Evolutionary conservation across 2,797 vertebrate species (phyloP), one percentile per base, ranked within the genome.

Genomic region (Clarias pachynema): DNA sequence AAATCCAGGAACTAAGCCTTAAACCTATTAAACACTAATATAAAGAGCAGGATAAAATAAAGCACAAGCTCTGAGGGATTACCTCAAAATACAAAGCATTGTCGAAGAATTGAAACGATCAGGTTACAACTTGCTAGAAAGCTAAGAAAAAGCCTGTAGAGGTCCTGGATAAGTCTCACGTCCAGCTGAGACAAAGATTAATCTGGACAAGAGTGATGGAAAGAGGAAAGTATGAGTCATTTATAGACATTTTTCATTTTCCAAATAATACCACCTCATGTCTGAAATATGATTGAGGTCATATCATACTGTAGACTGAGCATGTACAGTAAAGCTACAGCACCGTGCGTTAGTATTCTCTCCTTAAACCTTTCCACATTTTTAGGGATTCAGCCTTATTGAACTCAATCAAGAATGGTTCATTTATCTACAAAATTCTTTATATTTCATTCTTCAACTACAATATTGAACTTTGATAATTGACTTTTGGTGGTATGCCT

Each of bases 181-280:
- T 12, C 57, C 57, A 62, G 59, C 62, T 79, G 59, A 79, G 24
- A 40, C 77, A 63, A n/a, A 82, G 44, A 70, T 69, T 79, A 66
- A 75, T 63, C 70, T 65, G 60, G 15, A 56, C 12, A 24, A 34
- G 29, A 78, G 75, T 56, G 9, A 65, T 49, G 63, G 37, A 77
- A 49, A 73, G 12, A 77, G 44, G 59, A 65, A 29, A 84, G 24
- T 20, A 62, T 79, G 75, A 60, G 75, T 79, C 57, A 60, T 79
- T 79, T 79, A 79, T 20, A 40, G 75, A 62, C 4, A 31, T 34
- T 59, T 77, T 74, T 77, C 7, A 31, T 77, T 77, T 62, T 79
- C 57, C 57, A 60, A 79, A 59, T 65, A 40, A 68, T 34, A 63
- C 31, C 62, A 77, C 49, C 44, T 56, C 22, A 56, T 65, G 29